These are phyloP conservation scores for Apodemus speciosus DNA, from an alignment of 2,113 vertebrate species.

Conservation along the genomic window DNA sequence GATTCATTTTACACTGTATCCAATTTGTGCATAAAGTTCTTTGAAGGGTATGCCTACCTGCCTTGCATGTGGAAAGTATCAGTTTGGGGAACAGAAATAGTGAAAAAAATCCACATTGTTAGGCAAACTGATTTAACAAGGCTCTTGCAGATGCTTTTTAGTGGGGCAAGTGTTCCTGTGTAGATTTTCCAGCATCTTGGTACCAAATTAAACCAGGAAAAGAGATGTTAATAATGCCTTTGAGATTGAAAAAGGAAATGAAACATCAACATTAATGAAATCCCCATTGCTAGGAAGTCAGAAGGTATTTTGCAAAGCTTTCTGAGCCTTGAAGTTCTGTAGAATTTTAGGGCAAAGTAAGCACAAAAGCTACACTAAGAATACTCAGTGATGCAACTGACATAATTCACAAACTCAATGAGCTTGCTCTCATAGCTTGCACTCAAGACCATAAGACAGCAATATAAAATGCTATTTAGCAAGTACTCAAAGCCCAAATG, in stretches of 20 bases:
- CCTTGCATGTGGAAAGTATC: slow-evolving; percentile 46
- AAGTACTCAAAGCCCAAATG: not conserved
- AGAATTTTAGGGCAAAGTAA: not conserved
- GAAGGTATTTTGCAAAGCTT: not conserved
- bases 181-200: slow-evolving; percentile 3
- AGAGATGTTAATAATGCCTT: slow-evolving; percentile 43
- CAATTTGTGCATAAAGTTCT: slow-evolving; percentile 18
- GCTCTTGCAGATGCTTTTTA: not conserved
- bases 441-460: slow-evolving; percentile 23
- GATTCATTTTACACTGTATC: slow-evolving; percentile 25
- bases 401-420: slow-evolving; percentile 4
- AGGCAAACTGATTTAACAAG: slow-evolving; percentile 65
- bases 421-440: not conserved
- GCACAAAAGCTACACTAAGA: not conserved
- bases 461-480: slow-evolving; percentile 25
- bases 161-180: not conserved
- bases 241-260: slow-evolving; percentile 36
- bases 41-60: slow-evolving; percentile 16
- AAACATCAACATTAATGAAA: slow-evolving; percentile 53
- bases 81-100: not conserved
- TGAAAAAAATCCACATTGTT: slow-evolving; percentile 23
- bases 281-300: not conserved
- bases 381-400: not conserved
- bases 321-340: not conserved
- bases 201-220: slow-evolving; percentile 62